phyloP scores from a whole-genome alignment of 1,140 invertebrate species.

The Chironomus tepperi region DNA sequence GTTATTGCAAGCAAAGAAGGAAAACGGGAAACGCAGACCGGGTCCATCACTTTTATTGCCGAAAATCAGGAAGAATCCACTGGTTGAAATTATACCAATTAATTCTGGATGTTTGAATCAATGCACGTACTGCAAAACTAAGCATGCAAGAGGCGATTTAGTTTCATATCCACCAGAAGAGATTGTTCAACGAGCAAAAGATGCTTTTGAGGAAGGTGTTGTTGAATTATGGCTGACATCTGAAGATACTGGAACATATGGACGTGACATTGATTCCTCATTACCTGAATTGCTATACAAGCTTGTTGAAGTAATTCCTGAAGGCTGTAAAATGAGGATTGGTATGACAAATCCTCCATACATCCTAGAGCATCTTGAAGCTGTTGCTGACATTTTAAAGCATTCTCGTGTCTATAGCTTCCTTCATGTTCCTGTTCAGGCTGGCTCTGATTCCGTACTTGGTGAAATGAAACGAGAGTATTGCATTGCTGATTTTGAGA shows the following conservation, averaged over 20 bases:
- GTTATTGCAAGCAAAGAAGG: constrained; percentile 75
- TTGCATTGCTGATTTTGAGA: constrained; percentile 75
- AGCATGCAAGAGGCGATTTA: constrained; percentile 90
- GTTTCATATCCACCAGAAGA: constrained; percentile 86
- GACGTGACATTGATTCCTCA: constrained; percentile 82
- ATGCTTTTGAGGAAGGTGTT: constrained; percentile 88
- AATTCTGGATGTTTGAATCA: constrained; percentile 97
- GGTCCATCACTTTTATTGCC: constrained; percentile 80
- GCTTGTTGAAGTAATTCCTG: constrained; percentile 84
- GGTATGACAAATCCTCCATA: constrained; percentile 99
- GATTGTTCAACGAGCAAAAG: constrained; percentile 66
- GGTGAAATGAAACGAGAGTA: constrained; percentile 97
- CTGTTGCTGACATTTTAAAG: constrained; percentile 80
- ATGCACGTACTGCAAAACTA: constrained; percentile 98
- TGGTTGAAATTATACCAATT: constrained; percentile 97
- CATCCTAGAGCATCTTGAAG: constrained; percentile 87
- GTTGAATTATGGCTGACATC: constrained; percentile 97
- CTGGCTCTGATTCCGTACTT: constrained; percentile 87
- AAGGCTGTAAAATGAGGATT: constrained; percentile 76
- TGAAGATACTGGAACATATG: constrained; percentile 96
- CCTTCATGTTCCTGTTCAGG: constrained; percentile 95
- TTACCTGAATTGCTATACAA: constrained; percentile 79
- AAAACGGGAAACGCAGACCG: constrained; percentile 70
- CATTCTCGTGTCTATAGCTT: constrained; percentile 91
- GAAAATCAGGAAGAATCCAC: constrained; percentile 89